A percentile compares a stretch with the other conserved stretches of the same genome.
phyloP scores from a whole-genome alignment of 2,888 invertebrate species.

The Brachylomia viminalis region DNA sequence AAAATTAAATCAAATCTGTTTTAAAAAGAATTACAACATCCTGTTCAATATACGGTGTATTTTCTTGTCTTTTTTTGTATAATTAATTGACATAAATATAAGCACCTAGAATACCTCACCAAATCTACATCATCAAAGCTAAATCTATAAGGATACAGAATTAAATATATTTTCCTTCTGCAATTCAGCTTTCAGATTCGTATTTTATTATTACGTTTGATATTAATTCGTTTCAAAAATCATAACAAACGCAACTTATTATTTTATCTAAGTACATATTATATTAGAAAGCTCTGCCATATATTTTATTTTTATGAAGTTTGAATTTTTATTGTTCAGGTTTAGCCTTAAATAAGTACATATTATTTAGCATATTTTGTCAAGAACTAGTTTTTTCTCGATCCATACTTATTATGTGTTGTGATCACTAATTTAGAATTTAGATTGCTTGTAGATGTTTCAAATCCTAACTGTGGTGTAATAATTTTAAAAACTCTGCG shows the following conservation, averaged over 20 bases:
- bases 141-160: neutral
- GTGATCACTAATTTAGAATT: too few relatives aligned
- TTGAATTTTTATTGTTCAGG: too few relatives aligned
- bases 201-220: neutral
- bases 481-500: too few relatives aligned
- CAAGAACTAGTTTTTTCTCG: too few relatives aligned
- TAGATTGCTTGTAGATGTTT: too few relatives aligned
- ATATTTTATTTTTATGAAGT: neutral
- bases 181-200: slow-evolving; percentile 4
- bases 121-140: neutral
- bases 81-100: too few relatives aligned
- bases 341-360: too few relatives aligned
- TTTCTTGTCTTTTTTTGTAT: too few relatives aligned
- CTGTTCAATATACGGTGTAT: neutral
- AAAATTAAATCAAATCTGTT: neutral
- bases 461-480: too few relatives aligned
- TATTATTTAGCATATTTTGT: too few relatives aligned
- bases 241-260: neutral
- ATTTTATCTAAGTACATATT: slow-evolving; percentile 15
- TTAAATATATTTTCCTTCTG: neutral
- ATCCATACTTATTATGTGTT: too few relatives aligned
- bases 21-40: neutral
- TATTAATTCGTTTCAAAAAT: slow-evolving; percentile 3
- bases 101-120: neutral
- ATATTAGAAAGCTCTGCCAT: slow-evolving; percentile 4